Evolutionary conservation across 2,113 vertebrate species (phyloP), one percentile per base, ranked within the genome.

Genomic region (Carassius gibelio): DNA sequence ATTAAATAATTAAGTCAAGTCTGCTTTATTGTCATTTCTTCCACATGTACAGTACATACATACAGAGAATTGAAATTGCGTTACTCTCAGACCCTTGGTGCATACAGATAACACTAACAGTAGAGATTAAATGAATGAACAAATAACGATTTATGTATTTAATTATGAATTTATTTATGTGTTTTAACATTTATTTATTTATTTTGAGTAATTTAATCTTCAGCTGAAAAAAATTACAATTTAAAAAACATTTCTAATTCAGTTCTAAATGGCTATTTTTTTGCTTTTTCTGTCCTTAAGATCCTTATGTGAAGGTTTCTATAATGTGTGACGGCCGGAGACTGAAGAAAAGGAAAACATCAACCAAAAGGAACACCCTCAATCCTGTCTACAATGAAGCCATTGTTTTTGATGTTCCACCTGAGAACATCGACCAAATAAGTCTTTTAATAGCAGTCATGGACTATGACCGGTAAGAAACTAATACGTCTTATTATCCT

Each of bases 331-430:
- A 99, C 2, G 97, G 98, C 86, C 96, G 97, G 77, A 93, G 98
- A 75, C 94, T 99, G 80, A 99, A 99, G 93, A 99, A 99, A 90
- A 96, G 98, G 85, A 99, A 99, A 96, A 99, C 98, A 0, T 99
- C 98, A 61, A 99, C 97, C 82, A 99, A 99, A 93, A 95, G 97
- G 38, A 99, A 99, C 92, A 99, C 98, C 1, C 94, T 99, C 86
- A 99, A 99, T 90, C 98, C 98, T 0, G 93, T 97, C 93, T 99
- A 99, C 94, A 99, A 99, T 55, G 98, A 99, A 96, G 98, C 98
- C 96, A 99, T 99, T 91, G 97, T 99, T 90, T 99, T 99, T 90
- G 98, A 99, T 1, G 96, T 99, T 87, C 98, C 97, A 88, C 98
- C 97, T 0, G 98, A 99, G 93, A 99, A 96, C 91, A 99, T 99